Evolutionary conservation across 2,113 vertebrate species (phyloP), one percentile per base, ranked within the genome.

Genomic region (Indri indri): DNA sequence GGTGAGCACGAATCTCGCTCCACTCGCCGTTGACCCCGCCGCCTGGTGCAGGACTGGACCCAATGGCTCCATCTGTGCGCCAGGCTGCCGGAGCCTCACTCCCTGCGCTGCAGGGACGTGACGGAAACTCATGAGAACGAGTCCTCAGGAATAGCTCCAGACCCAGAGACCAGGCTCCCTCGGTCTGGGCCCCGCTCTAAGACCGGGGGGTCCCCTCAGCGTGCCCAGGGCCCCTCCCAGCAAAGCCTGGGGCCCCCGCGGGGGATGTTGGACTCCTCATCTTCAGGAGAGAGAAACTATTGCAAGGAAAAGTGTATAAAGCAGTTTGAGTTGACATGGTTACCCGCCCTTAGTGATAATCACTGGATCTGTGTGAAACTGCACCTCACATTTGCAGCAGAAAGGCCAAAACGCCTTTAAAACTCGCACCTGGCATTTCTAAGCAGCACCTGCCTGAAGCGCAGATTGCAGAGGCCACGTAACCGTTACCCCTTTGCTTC

Each of bases 401-500:
- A 63, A 42, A 40, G 0, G 6, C 70, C 40, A 3, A 22, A 52
- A 23, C 32, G 3, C 10, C 30, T 52, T 32, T 9, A 11, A 9
- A 30, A 20, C 2, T 9, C 0, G 8, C 50, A 0, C 70, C 68
- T 20, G 32, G 17, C 1, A 2, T 54, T n/a, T 63, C 7, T 0
- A 25, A 3, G 16, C 0, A 30, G 71, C 17, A 2, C 18, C 0
- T 25, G 3, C 4, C 14, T 5, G 14, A 9, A 0, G 16, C 4
- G 37, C 23, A 9, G 40, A 16, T 1, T 3, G 1, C 25, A 3
- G 37, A 25, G 57, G 22, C 14, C 52, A 2, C 0, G n/a, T n/a
- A n/a, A n/a, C n/a, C n/a, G 0, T 1, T 1, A 3, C 17, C 25
- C 4, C 4, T 1, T 12, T 18, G 27, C 40, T 45, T 54, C 18